Conservation (phyloP, 2,888 invertebrate genomes). For the Chydorus sphaericus region DNA sequence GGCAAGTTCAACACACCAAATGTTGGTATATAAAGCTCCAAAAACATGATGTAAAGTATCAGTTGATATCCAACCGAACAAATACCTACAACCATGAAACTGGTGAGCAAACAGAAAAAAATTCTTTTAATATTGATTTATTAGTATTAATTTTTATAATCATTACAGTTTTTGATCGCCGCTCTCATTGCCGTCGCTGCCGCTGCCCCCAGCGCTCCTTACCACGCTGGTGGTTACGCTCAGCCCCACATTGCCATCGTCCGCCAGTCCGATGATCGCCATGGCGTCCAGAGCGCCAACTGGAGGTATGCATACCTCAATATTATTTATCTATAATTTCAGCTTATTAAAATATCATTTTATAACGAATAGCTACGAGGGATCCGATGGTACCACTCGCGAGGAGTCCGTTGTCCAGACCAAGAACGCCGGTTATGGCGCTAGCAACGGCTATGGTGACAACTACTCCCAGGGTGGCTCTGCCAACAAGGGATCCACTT, state of each 20-base stretch:
- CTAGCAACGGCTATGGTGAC: no score
- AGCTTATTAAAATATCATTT: no score
- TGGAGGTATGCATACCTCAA: slow-evolving; percentile 9
- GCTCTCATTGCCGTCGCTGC: slow-evolving; percentile 2
- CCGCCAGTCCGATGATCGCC: background rate
- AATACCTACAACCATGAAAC: slow-evolving; percentile 1
- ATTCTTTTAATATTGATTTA: background rate
- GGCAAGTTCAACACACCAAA: no score
- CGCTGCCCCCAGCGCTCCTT: background rate
- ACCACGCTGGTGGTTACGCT: no score
- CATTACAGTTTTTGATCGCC: no score
- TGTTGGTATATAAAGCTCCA: no score
- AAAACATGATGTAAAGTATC: background rate
- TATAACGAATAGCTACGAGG: slow-evolving; percentile 5
- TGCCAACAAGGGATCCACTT: slow-evolving; percentile 35
- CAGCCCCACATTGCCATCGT: slow-evolving; percentile 4
- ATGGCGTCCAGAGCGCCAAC: slow-evolving; percentile 8
- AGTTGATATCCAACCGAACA: background rate
- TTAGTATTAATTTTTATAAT: background rate
- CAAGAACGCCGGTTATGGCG: background rate
- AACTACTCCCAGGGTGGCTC: no score
- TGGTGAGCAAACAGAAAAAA: background rate
- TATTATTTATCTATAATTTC: no score
- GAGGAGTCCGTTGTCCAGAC: slow-evolving; percentile 4
- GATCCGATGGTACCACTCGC: slow-evolving; percentile 8